Conservation (phyloP, 92 coral and sea anemone species). For the Zoanthus sociatus region DNA sequence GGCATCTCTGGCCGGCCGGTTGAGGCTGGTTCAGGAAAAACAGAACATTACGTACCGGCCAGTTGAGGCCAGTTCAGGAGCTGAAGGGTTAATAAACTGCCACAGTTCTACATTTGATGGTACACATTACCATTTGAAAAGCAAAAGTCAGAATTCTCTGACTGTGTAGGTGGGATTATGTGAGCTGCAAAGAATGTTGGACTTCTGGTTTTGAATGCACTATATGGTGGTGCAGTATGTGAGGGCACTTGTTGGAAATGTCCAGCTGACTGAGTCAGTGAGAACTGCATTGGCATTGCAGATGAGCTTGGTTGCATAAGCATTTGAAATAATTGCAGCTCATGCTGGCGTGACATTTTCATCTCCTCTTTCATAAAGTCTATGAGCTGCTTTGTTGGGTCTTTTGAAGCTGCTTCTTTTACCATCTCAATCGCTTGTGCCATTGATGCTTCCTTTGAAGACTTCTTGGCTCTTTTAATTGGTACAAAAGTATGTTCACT, state of each 20-base stretch:
- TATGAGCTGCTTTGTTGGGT: conserved; percentile 36
- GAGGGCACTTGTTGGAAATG: conserved; percentile 45
- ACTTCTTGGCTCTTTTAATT: conserved; percentile 37
- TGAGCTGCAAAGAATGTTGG: conserved; percentile 38
- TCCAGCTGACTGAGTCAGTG: conserved; percentile 31
- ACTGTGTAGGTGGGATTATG: conserved; percentile 21
- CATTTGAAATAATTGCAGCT: conserved; percentile 36
- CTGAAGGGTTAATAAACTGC: not conserved
- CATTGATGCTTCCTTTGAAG: conserved; percentile 18
- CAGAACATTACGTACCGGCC: too few species aligned
- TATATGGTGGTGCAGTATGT: conserved; percentile 36
- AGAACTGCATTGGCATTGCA: conserved; percentile 24
- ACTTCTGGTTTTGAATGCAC: conserved; percentile 18
- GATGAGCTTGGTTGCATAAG: conserved; percentile 30
- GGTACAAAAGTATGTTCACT: not conserved
- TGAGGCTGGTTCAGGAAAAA: too few species aligned
- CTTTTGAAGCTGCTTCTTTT: not conserved
- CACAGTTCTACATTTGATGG: conserved; percentile 24
- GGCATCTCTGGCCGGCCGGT: too few species aligned
- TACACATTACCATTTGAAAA: conserved; percentile 18
- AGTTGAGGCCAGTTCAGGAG: not conserved
- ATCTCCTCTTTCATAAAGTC: conserved; percentile 44
- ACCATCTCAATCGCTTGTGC: not conserved
- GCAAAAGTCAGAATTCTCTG: conserved; percentile 19
- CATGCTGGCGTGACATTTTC: conserved; percentile 36